A percentile compares a stretch with the other conserved stretches of the same genome.
These are phyloP conservation scores for Cladorhizidae sp. DNA, from an alignment of 37 sponge, comb jelly and placozoan species.

Conservation along the genomic window DNA sequence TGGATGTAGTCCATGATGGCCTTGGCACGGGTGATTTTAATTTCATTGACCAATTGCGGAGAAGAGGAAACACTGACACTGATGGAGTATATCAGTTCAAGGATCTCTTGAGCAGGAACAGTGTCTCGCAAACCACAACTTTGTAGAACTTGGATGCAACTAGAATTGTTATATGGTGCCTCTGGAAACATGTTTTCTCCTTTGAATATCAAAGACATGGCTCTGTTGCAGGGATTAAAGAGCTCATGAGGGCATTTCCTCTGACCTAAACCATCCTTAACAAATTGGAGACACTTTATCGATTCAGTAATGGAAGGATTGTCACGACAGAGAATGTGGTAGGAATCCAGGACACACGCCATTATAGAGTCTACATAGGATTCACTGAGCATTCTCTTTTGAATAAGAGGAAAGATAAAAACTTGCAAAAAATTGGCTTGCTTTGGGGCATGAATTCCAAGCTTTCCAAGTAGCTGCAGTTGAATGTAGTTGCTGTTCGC, in stretches of 20 bases:
- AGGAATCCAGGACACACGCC: conserved; percentile 28
- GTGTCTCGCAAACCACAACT: conserved; percentile 12
- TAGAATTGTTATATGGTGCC: conserved; percentile 24
- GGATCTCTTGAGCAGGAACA: conserved; percentile 32
- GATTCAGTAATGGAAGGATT: not conserved
- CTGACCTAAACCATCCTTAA: not conserved
- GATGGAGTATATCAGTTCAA: conserved; percentile 27
- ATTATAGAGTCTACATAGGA: conserved; percentile 1
- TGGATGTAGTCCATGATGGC: conserved; percentile 21
- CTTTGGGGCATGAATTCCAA: conserved; percentile 4
- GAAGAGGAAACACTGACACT: too few relatives aligned
- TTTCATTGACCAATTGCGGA: too few relatives aligned
- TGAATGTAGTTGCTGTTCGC: not conserved
- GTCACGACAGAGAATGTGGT: too few relatives aligned
- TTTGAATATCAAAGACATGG: conserved; percentile 6
- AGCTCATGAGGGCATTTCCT: not conserved
- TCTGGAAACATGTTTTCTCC: conserved; percentile 50
- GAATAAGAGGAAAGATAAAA: conserved; percentile 20
- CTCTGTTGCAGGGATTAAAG: conserved; percentile 30
- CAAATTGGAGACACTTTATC: conserved; percentile 11
- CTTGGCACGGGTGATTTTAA: conserved; percentile 26
- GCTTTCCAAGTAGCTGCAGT: conserved; percentile 7
- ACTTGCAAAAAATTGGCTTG: conserved; percentile 4
- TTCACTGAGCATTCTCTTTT: not conserved
- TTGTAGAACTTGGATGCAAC: not conserved